Percentiles rank a stretch among this genome's conserved stretches.
Conservation (phyloP, 2,888 invertebrate species). For the Temnothorax rugatulus region DNA sequence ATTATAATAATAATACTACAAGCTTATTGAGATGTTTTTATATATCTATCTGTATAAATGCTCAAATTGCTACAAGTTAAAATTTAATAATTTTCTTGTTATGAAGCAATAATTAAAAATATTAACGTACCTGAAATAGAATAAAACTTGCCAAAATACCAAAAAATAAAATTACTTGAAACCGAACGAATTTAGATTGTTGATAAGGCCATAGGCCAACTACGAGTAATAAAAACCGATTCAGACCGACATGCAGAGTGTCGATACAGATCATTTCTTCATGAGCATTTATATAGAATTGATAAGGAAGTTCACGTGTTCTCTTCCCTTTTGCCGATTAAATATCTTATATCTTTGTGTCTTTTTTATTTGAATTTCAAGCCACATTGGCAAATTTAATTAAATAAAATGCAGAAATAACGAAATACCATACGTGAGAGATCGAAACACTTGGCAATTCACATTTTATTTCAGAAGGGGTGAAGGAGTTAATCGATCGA, state of each 20-base stretch:
- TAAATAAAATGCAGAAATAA: neutral
- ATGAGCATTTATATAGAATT: neutral
- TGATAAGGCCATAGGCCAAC: constrained; percentile 25
- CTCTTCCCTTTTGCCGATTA: neutral
- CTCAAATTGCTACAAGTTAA: neutral
- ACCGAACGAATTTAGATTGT: neutral
- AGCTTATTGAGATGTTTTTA: neutral
- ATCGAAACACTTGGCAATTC: neutral
- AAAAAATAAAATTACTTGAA: neutral
- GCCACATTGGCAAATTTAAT: neutral
- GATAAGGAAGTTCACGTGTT: neutral
- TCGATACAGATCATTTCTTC: neutral
- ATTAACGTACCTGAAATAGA: neutral
- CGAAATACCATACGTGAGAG: neutral
- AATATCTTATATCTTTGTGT: neutral
- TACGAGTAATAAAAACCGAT: neutral
- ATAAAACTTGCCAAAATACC: constrained; percentile 6
- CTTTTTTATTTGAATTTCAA: neutral
- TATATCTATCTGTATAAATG: neutral
- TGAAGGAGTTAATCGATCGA: neutral
- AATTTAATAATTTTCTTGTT: neutral
- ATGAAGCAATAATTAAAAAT: neutral
- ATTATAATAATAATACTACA: neutral
- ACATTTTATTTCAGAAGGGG: neutral
- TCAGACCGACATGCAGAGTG: neutral